A percentile compares a stretch with the other conserved stretches of the same genome.
Conservation (phyloP, 2,113 vertebrate genomes). For the Pterophyllum scalare region DNA sequence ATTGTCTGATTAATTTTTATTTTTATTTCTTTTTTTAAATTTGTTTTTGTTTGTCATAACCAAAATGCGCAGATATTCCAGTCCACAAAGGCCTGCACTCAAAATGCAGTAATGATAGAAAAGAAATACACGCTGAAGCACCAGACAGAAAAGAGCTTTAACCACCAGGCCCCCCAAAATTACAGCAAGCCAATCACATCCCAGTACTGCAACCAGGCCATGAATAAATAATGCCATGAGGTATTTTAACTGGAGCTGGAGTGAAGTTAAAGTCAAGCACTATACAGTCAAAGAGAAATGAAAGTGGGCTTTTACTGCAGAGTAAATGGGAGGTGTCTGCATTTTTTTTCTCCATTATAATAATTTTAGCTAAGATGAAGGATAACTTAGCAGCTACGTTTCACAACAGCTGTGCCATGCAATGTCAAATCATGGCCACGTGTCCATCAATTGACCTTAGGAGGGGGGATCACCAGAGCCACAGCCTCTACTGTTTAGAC, state of each 20-base stretch:
- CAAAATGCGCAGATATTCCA: background rate
- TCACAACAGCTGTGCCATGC: background rate
- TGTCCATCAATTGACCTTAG: background rate
- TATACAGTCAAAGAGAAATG: background rate
- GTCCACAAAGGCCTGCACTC: background rate
- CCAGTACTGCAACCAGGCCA: slow-evolving; percentile 2
- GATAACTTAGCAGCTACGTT: background rate
- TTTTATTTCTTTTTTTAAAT: background rate
- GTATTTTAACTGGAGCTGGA: slow-evolving; percentile 7
- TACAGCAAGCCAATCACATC: background rate
- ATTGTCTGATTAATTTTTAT: background rate
- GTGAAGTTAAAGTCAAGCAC: background rate
- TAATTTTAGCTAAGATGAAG: background rate
- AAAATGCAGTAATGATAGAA: background rate
- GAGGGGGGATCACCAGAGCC: background rate
- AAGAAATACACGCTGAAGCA: background rate
- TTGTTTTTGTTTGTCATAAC: background rate
- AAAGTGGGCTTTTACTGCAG: slow-evolving; percentile 4
- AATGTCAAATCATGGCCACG: background rate
- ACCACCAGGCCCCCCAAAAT: background rate
- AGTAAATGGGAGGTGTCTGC: background rate
- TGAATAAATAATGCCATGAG: slow-evolving; percentile 45
- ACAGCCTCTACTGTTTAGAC: background rate
- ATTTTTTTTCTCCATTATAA: background rate
- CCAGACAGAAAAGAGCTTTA: background rate